Conservation (phyloP, 2,888 invertebrate species). For the Calameuta filiformis region DNA sequence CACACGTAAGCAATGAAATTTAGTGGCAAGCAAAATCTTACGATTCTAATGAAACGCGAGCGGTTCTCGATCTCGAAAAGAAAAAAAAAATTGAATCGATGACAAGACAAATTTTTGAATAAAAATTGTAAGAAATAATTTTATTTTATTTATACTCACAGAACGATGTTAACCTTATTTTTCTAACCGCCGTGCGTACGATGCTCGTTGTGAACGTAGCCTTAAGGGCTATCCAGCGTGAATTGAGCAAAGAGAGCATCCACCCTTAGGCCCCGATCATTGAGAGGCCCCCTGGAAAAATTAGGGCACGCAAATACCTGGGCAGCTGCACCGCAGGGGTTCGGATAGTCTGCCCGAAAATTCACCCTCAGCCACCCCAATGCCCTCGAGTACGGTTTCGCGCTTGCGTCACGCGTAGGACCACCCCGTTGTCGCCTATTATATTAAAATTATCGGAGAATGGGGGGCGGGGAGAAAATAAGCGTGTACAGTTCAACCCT, state of each 20-base stretch:
- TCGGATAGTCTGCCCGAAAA: slow-evolving; percentile 19
- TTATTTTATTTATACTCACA: not conserved
- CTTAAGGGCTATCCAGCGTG: not conserved
- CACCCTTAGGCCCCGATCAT: slow-evolving; percentile 23
- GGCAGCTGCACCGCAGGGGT: slow-evolving; percentile 50
- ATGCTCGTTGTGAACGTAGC: not conserved
- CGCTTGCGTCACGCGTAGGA: slow-evolving; percentile 35
- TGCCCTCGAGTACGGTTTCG: slow-evolving; percentile 36
- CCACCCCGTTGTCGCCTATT: slow-evolving; percentile 36
- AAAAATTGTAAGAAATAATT: not conserved
- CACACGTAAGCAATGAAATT: not conserved
- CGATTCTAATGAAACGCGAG: not conserved
- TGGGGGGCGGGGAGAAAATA: not conserved
- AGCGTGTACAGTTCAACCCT: slow-evolving; percentile 5
- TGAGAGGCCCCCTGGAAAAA: slow-evolving; percentile 22
- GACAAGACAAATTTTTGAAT: too few species aligned
- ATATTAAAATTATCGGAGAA: slow-evolving; percentile 40
- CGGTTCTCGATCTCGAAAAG: not conserved
- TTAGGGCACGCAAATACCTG: slow-evolving; percentile 51
- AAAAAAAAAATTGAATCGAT: too few species aligned
- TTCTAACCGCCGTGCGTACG: not conserved
- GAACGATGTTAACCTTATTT: not conserved
- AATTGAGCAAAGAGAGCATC: slow-evolving; percentile 37
- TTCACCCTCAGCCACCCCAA: slow-evolving; percentile 18
- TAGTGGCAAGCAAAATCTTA: not conserved